Conservation (phyloP, 2,113 vertebrate species). For the Sturnira hondurensis region DNA sequence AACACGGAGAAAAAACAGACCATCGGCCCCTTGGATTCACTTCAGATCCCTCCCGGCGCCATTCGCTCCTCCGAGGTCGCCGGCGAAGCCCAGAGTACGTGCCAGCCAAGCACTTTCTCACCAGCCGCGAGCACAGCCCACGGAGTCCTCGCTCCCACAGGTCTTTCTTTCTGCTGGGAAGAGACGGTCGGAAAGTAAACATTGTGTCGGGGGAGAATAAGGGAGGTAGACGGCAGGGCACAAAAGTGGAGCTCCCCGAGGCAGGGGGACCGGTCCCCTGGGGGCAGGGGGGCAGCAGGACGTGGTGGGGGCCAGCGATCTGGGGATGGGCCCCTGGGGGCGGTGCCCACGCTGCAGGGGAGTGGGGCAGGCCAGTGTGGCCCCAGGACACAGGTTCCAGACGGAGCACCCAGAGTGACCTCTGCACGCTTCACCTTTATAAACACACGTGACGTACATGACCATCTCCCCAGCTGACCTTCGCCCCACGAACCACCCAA, state of each 20-base stretch:
- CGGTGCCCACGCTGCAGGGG: too few relatives aligned
- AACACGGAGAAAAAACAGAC: too few relatives aligned
- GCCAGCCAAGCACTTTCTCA: too few relatives aligned
- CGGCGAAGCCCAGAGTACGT: accelerated
- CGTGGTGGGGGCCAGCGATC: too few relatives aligned
- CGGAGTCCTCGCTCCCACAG: accelerated
- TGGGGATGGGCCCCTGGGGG: accelerated
- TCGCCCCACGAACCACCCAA: too few relatives aligned
- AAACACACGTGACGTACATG: accelerated
- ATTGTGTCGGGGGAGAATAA: accelerated
- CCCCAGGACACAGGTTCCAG: accelerated
- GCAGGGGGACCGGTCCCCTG: accelerated
- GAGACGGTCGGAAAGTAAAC: accelerated
- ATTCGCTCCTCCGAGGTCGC: accelerated
- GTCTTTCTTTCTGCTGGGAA: not conserved
- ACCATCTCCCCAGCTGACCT: not conserved
- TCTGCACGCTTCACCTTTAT: not conserved
- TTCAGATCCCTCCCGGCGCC: accelerated
- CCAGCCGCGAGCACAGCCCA: not conserved
- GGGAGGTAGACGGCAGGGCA: not conserved
- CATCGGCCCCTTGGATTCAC: too few relatives aligned
- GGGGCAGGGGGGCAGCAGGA: not conserved
- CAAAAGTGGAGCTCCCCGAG: not conserved
- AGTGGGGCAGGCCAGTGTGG: not conserved
- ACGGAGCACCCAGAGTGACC: accelerated